These are phyloP conservation scores for Eristalis tenax DNA, from an alignment of 2,888 invertebrate species.

Conservation along the genomic window DNA sequence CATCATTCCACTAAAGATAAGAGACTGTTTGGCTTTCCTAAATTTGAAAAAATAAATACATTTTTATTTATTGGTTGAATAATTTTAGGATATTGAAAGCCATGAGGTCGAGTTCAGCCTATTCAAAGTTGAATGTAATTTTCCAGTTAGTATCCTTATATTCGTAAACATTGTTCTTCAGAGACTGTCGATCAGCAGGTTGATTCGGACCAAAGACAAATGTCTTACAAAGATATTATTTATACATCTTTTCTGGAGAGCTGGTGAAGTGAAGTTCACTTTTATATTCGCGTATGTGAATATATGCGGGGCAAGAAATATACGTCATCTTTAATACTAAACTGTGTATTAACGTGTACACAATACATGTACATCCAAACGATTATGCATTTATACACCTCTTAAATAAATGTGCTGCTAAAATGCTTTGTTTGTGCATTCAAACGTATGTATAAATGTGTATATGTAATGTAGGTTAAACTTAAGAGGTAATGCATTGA, in stretches of 20 bases:
- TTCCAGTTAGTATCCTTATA: neutral
- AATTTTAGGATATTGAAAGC: neutral
- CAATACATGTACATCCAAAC: neutral
- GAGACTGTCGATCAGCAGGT: too few species aligned
- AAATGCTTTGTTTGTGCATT: neutral
- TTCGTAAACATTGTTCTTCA: neutral
- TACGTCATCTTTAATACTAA: too few species aligned
- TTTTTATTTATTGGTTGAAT: neutral
- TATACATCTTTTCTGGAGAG: neutral
- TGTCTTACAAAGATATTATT: neutral
- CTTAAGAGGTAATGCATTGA: slow-evolving; percentile 19
- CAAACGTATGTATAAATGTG: neutral
- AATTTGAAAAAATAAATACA: neutral
- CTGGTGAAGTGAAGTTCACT: too few species aligned
- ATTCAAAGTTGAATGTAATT: neutral
- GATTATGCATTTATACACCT: neutral
- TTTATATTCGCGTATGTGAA: neutral
- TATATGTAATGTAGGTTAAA: neutral
- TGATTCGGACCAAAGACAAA: neutral
- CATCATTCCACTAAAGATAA: neutral
- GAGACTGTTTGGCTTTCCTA: neutral
- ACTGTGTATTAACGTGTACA: neutral
- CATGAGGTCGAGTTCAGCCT: neutral
- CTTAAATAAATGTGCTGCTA: neutral
- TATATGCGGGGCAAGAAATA: neutral